A percentile compares a stretch with the other conserved stretches of the same genome.
Evolutionary conservation across 2,888 invertebrate genomes (phyloP).

Genomic region (Myopa testacea): DNA sequence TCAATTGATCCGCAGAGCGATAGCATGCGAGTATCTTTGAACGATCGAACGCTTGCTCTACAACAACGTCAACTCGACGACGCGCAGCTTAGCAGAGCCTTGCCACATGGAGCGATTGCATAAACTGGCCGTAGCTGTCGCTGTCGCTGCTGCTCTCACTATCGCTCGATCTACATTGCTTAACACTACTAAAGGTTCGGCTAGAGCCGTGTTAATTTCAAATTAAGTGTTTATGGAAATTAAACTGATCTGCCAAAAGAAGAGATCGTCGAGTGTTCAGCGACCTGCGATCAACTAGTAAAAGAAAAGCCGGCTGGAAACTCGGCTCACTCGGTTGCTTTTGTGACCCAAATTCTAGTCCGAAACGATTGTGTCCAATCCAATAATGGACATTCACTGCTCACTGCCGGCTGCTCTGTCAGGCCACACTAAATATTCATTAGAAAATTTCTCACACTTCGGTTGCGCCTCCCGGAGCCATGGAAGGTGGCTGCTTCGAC

Average conservation of each 20-base stretch:
- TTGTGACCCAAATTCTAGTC: slow-evolving; percentile 1
- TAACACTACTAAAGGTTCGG: not conserved
- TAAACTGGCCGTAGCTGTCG: not conserved
- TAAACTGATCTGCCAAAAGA: too few relatives aligned
- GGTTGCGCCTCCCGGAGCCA: slow-evolving; percentile 7
- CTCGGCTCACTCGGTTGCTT: not conserved
- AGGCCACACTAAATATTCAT: slow-evolving; percentile 32
- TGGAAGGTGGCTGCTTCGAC: slow-evolving; percentile 32
- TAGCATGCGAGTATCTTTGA: not conserved
- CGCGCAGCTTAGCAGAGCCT: not conserved
- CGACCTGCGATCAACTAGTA: too few relatives aligned
- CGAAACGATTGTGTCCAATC: not conserved
- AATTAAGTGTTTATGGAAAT: not conserved
- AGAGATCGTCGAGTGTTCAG: too few relatives aligned
- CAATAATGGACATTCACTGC: not conserved
- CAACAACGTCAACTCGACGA: slow-evolving; percentile 1
- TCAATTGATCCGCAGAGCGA: slow-evolving; percentile 25
- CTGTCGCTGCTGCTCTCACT: not conserved
- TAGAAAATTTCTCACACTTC: slow-evolving; percentile 36
- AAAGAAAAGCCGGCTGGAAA: too few relatives aligned
- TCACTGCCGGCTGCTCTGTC: not conserved
- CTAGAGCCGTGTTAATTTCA: not conserved
- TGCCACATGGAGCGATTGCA: not conserved
- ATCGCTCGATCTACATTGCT: slow-evolving; percentile 2
- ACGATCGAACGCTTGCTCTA: slow-evolving; percentile 13